These are phyloP conservation scores for Enoplosus armatus DNA, from an alignment of 2,797 vertebrate species.

Conservation along the genomic window DNA sequence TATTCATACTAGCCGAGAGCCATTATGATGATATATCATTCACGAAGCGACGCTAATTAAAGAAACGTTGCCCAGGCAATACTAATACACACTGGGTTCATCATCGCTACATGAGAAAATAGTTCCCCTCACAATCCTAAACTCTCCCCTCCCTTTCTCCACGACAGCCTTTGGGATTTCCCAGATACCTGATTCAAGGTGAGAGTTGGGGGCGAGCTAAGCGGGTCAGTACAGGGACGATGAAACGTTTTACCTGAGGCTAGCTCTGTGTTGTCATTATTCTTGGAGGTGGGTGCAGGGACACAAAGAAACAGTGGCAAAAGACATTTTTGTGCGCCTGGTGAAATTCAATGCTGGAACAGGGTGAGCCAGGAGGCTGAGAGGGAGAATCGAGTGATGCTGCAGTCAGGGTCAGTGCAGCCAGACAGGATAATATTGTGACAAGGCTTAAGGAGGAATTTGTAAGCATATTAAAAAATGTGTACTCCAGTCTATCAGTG, in stretches of 20 bases:
- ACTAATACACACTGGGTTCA: conserved; percentile 16
- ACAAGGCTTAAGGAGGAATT: conserved; percentile 44
- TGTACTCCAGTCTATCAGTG: conserved; percentile 11
- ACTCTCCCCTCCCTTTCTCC: background rate
- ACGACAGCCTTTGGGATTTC: conserved; percentile 17
- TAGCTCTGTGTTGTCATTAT: conserved; percentile 48
- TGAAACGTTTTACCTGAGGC: conserved; percentile 42
- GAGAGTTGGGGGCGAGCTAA: conserved; percentile 27
- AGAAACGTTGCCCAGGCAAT: conserved; percentile 44
- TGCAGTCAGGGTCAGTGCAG: conserved; percentile 45
- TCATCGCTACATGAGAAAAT: conserved; percentile 15
- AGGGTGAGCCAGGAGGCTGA: conserved; percentile 43
- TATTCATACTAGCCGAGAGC: conserved; percentile 62
- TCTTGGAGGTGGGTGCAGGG: conserved; percentile 46
- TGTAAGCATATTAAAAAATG: conserved; percentile 22
- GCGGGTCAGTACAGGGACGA: conserved; percentile 16
- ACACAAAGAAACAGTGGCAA: conserved; percentile 45
- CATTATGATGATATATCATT: conserved; percentile 71
- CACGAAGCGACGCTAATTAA: conserved; percentile 60
- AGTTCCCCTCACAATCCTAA: conserved; percentile 1
- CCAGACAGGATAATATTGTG: conserved; percentile 43
- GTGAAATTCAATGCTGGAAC: conserved; percentile 63
- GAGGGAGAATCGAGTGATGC: conserved; percentile 41
- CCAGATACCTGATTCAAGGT: conserved; percentile 49
- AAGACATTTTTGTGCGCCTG: conserved; percentile 18